phyloP scores from a whole-genome alignment of 2,797 vertebrate species.

The Chaetodon trifasciatus region DNA sequence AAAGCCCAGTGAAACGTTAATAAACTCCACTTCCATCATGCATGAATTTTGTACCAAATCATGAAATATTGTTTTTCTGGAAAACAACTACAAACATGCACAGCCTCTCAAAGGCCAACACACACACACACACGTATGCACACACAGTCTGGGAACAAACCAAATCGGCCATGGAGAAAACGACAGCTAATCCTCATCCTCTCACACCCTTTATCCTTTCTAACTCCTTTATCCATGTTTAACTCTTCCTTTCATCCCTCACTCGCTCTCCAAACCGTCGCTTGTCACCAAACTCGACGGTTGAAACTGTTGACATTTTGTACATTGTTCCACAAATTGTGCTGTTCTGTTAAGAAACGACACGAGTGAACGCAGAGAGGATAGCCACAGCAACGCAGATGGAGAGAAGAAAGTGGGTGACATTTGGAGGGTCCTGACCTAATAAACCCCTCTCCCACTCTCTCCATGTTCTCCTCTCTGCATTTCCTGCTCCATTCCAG shows the following conservation, averaged over 20 bases:
- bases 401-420: conserved; percentile 40
- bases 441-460: conserved; percentile 48
- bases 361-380: background rate
- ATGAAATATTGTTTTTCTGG: background rate
- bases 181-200: conserved; percentile 66
- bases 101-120: conserved; percentile 3
- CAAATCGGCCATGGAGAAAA: conserved; percentile 51
- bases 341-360: background rate
- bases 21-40: background rate
- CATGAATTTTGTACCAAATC: background rate
- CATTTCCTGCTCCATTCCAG: conserved; percentile 40
- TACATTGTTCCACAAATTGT: background rate
- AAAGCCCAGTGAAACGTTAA: background rate
- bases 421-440: conserved; percentile 72
- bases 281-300: conserved; percentile 21
- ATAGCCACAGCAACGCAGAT: conserved; percentile 36
- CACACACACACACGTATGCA: conserved; percentile 22
- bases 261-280: conserved; percentile 25
- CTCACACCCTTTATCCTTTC: conserved; percentile 62
- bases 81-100: conserved; percentile 12
- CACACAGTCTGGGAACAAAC: conserved; percentile 30
- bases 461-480: conserved; percentile 28
- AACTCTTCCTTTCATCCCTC: conserved; percentile 62
- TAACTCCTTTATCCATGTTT: conserved; percentile 68
- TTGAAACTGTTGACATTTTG: conserved; percentile 22